These are phyloP conservation scores for Sinonovacula constricta DNA, from an alignment of 1,140 invertebrate species.

Conservation along the genomic window DNA sequence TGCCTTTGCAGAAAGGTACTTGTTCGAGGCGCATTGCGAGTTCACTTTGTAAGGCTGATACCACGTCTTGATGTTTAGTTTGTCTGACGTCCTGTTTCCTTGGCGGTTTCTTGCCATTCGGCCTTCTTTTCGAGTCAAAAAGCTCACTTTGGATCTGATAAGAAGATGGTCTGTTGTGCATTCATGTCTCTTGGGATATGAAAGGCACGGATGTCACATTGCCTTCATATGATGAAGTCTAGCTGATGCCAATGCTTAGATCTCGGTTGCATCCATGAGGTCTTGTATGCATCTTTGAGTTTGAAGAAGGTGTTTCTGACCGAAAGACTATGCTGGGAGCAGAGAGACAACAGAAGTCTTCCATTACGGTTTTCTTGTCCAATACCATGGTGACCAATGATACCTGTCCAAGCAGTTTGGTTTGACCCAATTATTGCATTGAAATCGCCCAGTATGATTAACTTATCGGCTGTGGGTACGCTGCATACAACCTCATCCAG, in stretches of 20 bases:
- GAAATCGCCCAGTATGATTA: conserved; percentile 12
- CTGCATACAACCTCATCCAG: too few species aligned
- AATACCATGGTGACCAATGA: conserved; percentile 35
- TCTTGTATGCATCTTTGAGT: conserved; percentile 9
- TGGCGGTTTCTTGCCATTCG: not conserved
- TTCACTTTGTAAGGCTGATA: too few species aligned
- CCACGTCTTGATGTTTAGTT: not conserved
- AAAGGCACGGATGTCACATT: conserved; percentile 13
- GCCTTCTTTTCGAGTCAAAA: not conserved
- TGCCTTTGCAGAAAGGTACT: conserved; percentile 6
- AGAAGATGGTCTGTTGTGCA: not conserved
- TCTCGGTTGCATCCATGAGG: conserved; percentile 45
- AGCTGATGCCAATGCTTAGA: conserved; percentile 43
- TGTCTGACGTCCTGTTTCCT: not conserved
- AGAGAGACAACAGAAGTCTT: conserved; percentile 6
- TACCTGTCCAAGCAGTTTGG: not conserved
- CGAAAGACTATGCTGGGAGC: conserved; percentile 19
- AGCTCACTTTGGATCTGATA: not conserved
- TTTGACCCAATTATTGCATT: conserved; percentile 6
- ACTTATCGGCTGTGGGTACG: conserved; percentile 14
- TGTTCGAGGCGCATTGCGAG: not conserved
- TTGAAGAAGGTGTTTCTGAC: conserved; percentile 49
- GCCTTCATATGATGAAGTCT: conserved; percentile 33
- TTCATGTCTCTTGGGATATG: conserved; percentile 15
- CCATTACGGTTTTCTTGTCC: conserved; percentile 45